Conservation (phyloP, 2,797 vertebrate species). For the Crenichthys baileyi region DNA sequence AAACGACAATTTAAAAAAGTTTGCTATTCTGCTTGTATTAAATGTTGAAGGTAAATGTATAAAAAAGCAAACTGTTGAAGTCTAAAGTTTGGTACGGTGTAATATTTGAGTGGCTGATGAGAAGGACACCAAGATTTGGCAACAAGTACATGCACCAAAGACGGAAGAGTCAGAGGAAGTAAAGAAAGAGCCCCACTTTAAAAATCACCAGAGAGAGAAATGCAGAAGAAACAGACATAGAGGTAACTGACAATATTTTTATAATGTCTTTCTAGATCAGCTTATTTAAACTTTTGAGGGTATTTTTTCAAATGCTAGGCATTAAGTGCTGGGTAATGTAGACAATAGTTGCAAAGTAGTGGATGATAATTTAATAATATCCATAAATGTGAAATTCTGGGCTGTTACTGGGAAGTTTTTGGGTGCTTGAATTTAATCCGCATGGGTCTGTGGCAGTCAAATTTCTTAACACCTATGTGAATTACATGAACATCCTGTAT, state of each 20-base stretch:
- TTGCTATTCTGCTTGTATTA: neutral
- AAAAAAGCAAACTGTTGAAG: neutral
- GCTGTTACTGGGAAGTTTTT: neutral
- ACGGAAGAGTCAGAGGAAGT: constrained; percentile 5
- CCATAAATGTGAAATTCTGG: neutral
- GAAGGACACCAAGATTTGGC: neutral
- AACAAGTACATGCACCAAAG: neutral
- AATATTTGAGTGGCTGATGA: neutral
- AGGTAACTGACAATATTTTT: neutral
- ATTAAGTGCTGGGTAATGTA: neutral
- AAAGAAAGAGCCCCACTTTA: constrained; percentile 1
- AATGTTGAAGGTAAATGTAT: neutral
- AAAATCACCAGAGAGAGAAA: neutral
- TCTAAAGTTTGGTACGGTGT: neutral
- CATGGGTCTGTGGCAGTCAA: constrained; percentile 15
- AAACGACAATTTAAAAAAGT: neutral
- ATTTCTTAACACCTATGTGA: neutral
- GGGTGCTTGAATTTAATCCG: neutral
- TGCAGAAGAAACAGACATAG: neutral
- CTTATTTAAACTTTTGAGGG: neutral
- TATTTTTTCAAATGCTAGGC: neutral
- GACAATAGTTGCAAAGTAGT: neutral
- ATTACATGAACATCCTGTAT: neutral
- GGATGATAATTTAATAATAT: neutral
- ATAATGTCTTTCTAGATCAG: neutral